A percentile compares a stretch with the other conserved stretches of the same genome.
These are phyloP conservation scores for Oryzias celebensis DNA, from an alignment of 2,113 vertebrate species.

Conservation along the genomic window DNA sequence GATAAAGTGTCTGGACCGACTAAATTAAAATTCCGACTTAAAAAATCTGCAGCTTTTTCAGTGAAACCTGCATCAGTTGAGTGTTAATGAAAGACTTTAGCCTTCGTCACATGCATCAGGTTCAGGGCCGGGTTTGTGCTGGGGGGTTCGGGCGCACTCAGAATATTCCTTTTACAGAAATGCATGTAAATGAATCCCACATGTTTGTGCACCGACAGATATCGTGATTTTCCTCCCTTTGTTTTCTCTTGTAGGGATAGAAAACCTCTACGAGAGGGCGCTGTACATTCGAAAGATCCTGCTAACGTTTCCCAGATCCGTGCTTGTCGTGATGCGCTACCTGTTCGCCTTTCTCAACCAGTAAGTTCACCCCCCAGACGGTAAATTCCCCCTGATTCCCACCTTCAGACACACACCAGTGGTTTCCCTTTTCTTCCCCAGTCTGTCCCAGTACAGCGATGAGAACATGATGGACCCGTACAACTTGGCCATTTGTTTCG, in stretches of 20 bases:
- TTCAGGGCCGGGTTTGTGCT: too few species aligned
- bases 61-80: too few species aligned
- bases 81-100: too few species aligned
- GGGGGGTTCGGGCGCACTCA: too few species aligned
- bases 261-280: conserved; percentile 95
- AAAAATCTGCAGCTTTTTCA: too few species aligned
- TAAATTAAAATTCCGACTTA: too few species aligned
- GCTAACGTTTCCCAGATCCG: conserved; percentile 90
- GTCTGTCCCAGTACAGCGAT: conserved; percentile 97
- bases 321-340: conserved; percentile 97
- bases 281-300: conserved; percentile 96
- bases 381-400: background rate
- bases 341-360: conserved; percentile 98
- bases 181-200: background rate
- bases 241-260: conserved; percentile 83
- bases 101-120: too few species aligned
- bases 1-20: too few species aligned
- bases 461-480: conserved; percentile 99
- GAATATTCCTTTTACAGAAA: background rate
- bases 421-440: conserved; percentile 42
- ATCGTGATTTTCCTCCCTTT: background rate
- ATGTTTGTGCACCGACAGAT: background rate
- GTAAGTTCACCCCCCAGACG: conserved; percentile 78
- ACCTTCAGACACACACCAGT: background rate
- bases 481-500: conserved; percentile 98